A percentile compares a stretch with the other conserved stretches of the same genome.
These are phyloP conservation scores for Dermatemys mawii DNA, from an alignment of 2,113 vertebrate genomes.

Conservation along the genomic window DNA sequence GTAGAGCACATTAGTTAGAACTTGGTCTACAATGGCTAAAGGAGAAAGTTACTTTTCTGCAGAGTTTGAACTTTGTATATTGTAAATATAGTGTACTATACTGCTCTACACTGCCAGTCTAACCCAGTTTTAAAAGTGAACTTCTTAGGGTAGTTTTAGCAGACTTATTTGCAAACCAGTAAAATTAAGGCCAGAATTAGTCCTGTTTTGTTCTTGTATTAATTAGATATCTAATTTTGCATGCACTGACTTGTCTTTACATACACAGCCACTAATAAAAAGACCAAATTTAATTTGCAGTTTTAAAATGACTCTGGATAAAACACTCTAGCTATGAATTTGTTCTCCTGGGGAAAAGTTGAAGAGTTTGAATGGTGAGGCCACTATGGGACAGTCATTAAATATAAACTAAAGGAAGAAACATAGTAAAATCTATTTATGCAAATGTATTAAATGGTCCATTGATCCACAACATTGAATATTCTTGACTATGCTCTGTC, in stretches of 20 bases:
- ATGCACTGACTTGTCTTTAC: neutral
- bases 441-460: neutral
- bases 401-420: neutral
- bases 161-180: neutral
- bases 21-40: neutral
- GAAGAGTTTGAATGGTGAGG: neutral
- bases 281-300: neutral
- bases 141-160: neutral
- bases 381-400: neutral
- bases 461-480: neutral
- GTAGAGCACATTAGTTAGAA: neutral
- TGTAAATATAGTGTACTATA: neutral
- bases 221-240: neutral
- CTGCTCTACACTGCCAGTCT: neutral
- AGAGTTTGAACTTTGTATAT: neutral
- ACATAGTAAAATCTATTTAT: neutral
- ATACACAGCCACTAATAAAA: neutral
- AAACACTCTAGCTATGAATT: neutral
- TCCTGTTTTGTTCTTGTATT: neutral
- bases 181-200: neutral
- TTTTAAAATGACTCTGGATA: neutral
- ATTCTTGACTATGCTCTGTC: neutral
- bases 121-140: neutral
- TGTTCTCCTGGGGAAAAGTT: neutral
- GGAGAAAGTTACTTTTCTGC: neutral